Evolutionary conservation across 2,113 vertebrate species (phyloP).

Genomic region (Brachyhypopomus occidentalis): DNA sequence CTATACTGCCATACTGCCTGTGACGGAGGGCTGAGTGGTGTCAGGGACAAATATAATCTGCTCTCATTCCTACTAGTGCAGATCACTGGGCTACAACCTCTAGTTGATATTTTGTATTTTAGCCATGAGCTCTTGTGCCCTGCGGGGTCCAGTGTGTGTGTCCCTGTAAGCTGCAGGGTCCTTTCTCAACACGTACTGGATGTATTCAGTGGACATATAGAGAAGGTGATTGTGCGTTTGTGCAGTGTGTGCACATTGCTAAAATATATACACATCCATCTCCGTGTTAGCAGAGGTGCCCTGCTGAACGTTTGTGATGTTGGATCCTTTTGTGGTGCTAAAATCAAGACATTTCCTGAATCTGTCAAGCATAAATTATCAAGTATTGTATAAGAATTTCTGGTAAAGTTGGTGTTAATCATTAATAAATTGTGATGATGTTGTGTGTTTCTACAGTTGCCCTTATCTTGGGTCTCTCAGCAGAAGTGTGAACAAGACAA

Average conservation of each 20-base stretch:
- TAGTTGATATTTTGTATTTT: background rate
- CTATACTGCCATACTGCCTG: too few relatives aligned
- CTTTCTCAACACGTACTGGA: slow-evolving; percentile 4
- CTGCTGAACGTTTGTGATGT: slow-evolving; percentile 43
- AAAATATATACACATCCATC: background rate
- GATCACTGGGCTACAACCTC: background rate
- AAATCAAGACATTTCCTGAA: slow-evolving; percentile 38
- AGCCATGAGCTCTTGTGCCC: slow-evolving; percentile 26
- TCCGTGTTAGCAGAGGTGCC: slow-evolving; percentile 33
- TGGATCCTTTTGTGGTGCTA: slow-evolving; percentile 49
- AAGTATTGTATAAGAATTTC: slow-evolving; percentile 45
- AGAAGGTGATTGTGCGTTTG: background rate
- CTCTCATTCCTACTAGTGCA: background rate
- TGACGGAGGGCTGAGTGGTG: too few relatives aligned
- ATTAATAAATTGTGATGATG: slow-evolving; percentile 50
- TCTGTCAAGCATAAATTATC: slow-evolving; percentile 32
- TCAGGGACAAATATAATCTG: too few relatives aligned
- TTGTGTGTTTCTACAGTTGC: background rate
- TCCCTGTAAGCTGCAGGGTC: background rate
- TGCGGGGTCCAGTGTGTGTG: background rate
- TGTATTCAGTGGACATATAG: background rate
- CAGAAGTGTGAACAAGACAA: too few relatives aligned
- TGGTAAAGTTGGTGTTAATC: slow-evolving; percentile 49
- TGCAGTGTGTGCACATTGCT: slow-evolving; percentile 16
- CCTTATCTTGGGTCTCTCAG: background rate